Base-by-base conservation (phyloP, 2,888 invertebrate species). In the Uloborus plumipes region DNA sequence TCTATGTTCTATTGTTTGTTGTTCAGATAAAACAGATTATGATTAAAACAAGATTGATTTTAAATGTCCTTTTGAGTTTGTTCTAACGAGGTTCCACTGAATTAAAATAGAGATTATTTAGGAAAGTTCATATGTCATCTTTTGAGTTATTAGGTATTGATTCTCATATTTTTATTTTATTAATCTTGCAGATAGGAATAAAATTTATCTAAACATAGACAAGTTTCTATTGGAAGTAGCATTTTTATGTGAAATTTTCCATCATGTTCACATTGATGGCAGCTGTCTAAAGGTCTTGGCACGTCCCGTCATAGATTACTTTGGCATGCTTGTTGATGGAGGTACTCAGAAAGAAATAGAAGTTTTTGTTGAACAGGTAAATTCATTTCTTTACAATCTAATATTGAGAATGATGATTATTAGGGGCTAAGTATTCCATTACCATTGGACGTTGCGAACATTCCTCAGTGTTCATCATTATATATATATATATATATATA, bases 361-460 rank as follows among this genome's bases (percentile, higher is more conserved):
- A 76, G 61, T 76, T 22, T 65, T 82, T 51, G 31, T 55, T 47
- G 81, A 82, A 49, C 81, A 82, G 66, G 81, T 82, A 61, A 39
- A 9, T 39, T 39, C 39, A 9, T 39, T 39, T 39, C 11, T 7
- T 39, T 39, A 26, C 1, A 39, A 39, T 39, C 39, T 7, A 9
- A 7, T 39, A 9, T 39, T 39, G 9, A 11, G 11, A 39, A 39
- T 39, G 39, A 11, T 39, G 39, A 1, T 39, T 39, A 7, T 31
- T 7, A 31, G 31, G 39, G 39, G 39, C 39, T 4, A 39, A n/a
- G n/a, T n/a, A n/a, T n/a, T n/a, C 39, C 1, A 9, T 39, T 7
- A 4, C 39, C 39, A 39, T 39, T 4, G 9, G 11, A 39, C 39
- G 9, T 2, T 39, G 39, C 1, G 39, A 39, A 7, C 11, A 1